Percentiles rank a stretch among this genome's conserved stretches.
phyloP scores from a whole-genome alignment of 1,140 invertebrate species.

The Muscidifurax raptorellus region DNA sequence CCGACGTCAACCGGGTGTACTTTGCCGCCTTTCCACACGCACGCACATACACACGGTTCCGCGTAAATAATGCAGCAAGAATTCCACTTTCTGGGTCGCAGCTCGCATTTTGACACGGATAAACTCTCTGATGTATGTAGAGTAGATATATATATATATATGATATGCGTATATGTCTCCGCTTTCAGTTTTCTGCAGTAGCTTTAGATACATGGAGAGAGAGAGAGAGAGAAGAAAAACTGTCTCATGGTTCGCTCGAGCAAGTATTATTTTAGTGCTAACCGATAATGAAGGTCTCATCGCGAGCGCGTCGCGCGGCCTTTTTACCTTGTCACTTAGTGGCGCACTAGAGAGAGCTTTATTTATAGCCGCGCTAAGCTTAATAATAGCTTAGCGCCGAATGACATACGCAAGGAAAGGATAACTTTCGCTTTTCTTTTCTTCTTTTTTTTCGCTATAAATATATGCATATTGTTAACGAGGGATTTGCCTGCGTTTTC shows the following conservation, averaged over 20 bases:
- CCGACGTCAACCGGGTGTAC: slow-evolving; percentile 1
- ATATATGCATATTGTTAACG: too few relatives aligned
- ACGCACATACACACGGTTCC: background rate
- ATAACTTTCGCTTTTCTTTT: background rate
- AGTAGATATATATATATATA: background rate
- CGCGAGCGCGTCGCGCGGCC: background rate
- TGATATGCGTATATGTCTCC: background rate
- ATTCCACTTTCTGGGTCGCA: slow-evolving; percentile 29
- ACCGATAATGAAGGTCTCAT: slow-evolving; percentile 32
- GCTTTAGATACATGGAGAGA: too few relatives aligned
- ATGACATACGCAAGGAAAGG: background rate
- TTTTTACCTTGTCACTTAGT: slow-evolving; percentile 22
- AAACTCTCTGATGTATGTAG: background rate
- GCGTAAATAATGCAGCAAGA: slow-evolving; percentile 31
- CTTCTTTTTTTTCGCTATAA: background rate
- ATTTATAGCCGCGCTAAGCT: slow-evolving; percentile 9
- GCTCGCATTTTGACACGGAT: slow-evolving; percentile 21
- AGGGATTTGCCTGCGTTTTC: too few relatives aligned
- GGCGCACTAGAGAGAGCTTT: slow-evolving; percentile 19
- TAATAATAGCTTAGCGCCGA: slow-evolving; percentile 8
- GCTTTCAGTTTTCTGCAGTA: slow-evolving; percentile 37
- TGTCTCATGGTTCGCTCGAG: background rate
- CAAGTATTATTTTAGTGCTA: slow-evolving; percentile 35
- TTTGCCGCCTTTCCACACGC: background rate
- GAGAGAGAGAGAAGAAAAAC: background rate